Conservation (phyloP, 2,797 vertebrate species). For the Varecia variegata region DNA sequence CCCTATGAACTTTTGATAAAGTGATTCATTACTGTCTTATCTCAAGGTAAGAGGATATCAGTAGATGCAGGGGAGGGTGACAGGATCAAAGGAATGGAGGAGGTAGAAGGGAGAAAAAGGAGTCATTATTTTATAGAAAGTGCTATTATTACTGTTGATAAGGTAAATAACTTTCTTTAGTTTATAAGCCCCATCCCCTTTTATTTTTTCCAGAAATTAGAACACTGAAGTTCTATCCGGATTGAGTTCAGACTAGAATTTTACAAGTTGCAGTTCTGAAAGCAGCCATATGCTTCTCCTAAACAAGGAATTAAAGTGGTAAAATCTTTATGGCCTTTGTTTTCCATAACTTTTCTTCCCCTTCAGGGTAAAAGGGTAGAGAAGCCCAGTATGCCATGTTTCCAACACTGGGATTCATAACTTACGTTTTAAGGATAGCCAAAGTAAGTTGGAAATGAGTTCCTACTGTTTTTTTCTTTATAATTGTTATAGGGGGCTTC, state of each 20-base stretch:
- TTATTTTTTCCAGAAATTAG: background rate
- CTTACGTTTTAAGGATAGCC: background rate
- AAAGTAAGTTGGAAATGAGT: background rate
- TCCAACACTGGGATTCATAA: background rate
- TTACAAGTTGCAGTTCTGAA: background rate
- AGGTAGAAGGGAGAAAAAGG: background rate
- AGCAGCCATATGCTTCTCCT: background rate
- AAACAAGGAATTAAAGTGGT: background rate
- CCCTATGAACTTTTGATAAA: background rate
- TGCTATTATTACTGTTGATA: background rate
- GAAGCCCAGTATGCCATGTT: background rate
- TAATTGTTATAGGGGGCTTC: background rate
- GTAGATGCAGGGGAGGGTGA: background rate
- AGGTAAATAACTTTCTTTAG: background rate
- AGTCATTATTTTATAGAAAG: background rate
- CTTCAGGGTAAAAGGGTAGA: background rate
- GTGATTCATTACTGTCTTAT: conserved; percentile 3
- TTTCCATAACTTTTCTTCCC: background rate
- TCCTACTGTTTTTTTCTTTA: background rate
- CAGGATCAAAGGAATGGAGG: background rate
- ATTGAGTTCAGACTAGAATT: conserved; percentile 6
- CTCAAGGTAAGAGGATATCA: background rate
- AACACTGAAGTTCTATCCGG: background rate
- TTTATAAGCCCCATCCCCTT: background rate
- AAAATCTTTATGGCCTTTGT: background rate